These are phyloP conservation scores for Periparus ater DNA, from an alignment of 2,797 vertebrate species.

Conservation along the genomic window DNA sequence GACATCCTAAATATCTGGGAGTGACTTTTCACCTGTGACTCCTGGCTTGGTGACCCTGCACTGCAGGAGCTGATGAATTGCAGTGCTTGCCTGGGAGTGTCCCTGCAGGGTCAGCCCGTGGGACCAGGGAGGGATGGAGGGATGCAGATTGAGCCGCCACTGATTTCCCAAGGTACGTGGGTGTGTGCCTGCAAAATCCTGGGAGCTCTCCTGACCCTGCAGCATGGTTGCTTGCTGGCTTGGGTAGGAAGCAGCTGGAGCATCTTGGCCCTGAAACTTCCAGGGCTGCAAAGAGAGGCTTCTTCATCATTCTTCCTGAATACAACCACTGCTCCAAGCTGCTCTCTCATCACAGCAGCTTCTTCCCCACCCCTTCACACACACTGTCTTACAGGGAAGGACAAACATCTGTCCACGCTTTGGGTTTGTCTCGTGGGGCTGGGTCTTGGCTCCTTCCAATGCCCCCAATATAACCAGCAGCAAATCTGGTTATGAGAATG, in stretches of 20 bases:
- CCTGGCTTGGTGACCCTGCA: rapidly evolving
- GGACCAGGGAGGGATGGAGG: not conserved
- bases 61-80: not conserved
- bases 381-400: rapidly evolving
- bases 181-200: not conserved
- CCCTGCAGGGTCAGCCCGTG: not conserved
- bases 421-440: not conserved
- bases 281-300: not conserved
- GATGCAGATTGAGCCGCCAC: not conserved
- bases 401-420: not conserved
- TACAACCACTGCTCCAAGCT: not conserved
- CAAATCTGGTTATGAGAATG: not conserved
- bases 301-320: not conserved
- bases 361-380: not conserved
- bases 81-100: not conserved
- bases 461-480: not conserved
- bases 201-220: not conserved
- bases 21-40: not conserved
- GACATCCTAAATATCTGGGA: not conserved
- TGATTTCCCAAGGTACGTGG: rapidly evolving
- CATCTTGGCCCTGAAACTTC: not conserved
- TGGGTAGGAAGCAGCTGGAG: not conserved
- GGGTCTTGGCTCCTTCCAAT: not conserved
- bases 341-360: not conserved
- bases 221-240: rapidly evolving